phyloP scores from a whole-genome alignment of 2,113 vertebrate genomes.

The Ibidorhyncha struthersii region DNA sequence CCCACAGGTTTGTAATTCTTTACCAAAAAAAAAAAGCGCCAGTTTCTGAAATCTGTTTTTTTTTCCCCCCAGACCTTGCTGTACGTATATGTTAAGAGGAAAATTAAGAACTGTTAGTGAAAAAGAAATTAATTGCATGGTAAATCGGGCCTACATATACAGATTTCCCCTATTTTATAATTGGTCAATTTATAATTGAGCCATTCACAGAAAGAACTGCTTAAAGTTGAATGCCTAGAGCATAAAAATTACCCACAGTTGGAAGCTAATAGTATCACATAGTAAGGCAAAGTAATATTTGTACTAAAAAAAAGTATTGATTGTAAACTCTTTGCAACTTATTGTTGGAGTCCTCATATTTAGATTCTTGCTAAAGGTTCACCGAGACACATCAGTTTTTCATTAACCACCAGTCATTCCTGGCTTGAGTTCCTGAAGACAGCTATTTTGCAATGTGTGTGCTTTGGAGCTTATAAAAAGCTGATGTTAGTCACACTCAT shows the following conservation, averaged over 20 bases:
- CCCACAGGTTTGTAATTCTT: not conserved
- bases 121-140: not conserved
- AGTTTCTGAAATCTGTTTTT: not conserved
- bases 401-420: not conserved
- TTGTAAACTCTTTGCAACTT: not conserved
- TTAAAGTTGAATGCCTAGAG: not conserved
- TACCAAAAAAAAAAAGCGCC: not conserved
- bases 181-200: not conserved
- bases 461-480: not conserved
- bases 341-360: not conserved
- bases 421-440: not conserved
- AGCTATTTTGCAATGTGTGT: not conserved
- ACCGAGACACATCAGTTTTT: not conserved
- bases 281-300: not conserved
- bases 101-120: not conserved
- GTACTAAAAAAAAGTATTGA: not conserved
- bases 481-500: rapidly evolving
- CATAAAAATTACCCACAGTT: not conserved
- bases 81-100: not conserved
- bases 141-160: not conserved
- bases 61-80: not conserved
- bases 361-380: not conserved
- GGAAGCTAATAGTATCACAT: not conserved
- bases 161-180: not conserved
- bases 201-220: not conserved